Evolutionary conservation across 2,797 vertebrate genomes (phyloP).

Genomic region (Phrynocephalus guinanensis): DNA sequence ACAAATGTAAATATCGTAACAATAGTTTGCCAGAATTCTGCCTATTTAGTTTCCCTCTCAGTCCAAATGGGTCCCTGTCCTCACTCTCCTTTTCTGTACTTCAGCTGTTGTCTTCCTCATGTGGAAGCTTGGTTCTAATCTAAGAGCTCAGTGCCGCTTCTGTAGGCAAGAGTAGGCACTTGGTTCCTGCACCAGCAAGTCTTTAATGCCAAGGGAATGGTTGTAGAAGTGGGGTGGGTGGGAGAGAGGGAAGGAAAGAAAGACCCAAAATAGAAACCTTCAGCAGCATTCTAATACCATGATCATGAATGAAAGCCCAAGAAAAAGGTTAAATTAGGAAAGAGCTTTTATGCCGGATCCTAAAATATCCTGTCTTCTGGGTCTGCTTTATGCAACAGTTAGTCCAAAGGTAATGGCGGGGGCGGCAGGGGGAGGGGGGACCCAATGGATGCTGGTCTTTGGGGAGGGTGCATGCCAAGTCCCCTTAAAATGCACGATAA

Average conservation of each 20-base stretch:
- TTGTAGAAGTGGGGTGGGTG: background rate
- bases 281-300: conserved; percentile 43
- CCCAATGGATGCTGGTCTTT: conserved; percentile 65
- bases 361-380: conserved; percentile 57
- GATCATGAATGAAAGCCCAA: conserved; percentile 52
- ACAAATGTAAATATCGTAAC: conserved; percentile 31
- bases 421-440: conserved; percentile 11
- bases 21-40: conserved; percentile 20
- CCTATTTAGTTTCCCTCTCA: conserved; percentile 27
- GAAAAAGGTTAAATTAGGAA: conserved; percentile 57
- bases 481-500: conserved; percentile 57
- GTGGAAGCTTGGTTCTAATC: conserved; percentile 17
- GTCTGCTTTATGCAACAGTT: conserved; percentile 56
- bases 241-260: background rate
- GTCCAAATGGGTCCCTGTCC: background rate
- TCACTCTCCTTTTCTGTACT: background rate
- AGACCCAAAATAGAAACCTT: conserved; percentile 28
- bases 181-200: background rate
- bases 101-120: background rate
- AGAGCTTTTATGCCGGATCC: conserved; percentile 46
- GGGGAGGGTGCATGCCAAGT: conserved; percentile 63
- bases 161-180: background rate
- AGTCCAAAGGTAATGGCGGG: conserved; percentile 30
- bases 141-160: conserved; percentile 11
- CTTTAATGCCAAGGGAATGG: background rate